These are phyloP conservation scores for Pinctada fucata DNA, from an alignment of 2,888 invertebrate species.

Conservation along the genomic window DNA sequence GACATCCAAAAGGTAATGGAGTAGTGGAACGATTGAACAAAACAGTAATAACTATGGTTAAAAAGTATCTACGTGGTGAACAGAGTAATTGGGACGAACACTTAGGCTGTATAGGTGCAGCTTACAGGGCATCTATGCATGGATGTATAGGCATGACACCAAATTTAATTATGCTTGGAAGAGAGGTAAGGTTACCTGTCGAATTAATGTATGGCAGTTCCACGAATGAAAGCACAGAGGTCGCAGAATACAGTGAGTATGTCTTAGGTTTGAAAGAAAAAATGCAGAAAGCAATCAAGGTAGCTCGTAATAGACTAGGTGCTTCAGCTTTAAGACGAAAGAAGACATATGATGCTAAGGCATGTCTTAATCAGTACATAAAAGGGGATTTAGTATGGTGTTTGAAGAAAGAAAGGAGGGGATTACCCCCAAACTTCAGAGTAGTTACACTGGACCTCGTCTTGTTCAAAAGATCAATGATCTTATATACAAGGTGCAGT, in stretches of 20 bases:
- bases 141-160: conserved; percentile 39
- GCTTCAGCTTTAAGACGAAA: conserved; percentile 20
- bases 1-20: conserved; percentile 43
- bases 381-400: no score
- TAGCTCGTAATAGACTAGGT: conserved; percentile 25
- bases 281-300: conserved; percentile 6
- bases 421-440: no score
- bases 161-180: conserved; percentile 42
- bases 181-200: conserved; percentile 39
- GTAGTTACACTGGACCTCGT: no score
- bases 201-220: conserved; percentile 26
- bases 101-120: conserved; percentile 38
- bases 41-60: conserved; percentile 39
- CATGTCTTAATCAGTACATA: no score
- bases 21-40: conserved; percentile 43
- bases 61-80: conserved; percentile 10
- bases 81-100: conserved; percentile 44
- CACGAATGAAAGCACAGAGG: not conserved
- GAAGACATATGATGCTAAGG: not conserved
- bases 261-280: not conserved
- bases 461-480: conserved; percentile 19
- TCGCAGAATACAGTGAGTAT: conserved; percentile 20
- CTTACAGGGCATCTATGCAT: conserved; percentile 38
- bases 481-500: conserved; percentile 13
- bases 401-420: no score